A percentile compares a stretch with the other conserved stretches of the same genome.
Evolutionary conservation across 2,797 vertebrate genomes (phyloP).

Genomic region (Cryptoprocta ferox): DNA sequence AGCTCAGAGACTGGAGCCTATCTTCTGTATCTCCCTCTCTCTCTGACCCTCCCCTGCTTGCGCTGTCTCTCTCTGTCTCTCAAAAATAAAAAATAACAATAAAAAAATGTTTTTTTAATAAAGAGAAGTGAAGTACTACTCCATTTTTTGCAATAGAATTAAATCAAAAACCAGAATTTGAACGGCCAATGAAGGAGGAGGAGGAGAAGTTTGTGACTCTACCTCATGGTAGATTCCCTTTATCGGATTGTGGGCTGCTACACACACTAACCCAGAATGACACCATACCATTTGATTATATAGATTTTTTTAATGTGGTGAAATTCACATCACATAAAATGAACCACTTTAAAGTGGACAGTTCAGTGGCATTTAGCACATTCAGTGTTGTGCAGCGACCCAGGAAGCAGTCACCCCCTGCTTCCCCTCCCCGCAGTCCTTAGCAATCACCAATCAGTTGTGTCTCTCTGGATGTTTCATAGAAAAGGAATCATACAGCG

Average conservation of each 20-base stretch:
- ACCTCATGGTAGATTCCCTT: neutral
- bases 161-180: neutral
- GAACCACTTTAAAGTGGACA: slow-evolving; percentile 14
- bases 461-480: neutral
- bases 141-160: neutral
- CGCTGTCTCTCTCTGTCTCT: no score
- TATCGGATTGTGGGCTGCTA: neutral
- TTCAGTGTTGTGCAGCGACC: neutral
- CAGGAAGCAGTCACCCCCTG: neutral
- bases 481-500: neutral
- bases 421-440: rapidly evolving
- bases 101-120: neutral
- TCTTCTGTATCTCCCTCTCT: no score
- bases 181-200: neutral
- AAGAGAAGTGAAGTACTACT: neutral
- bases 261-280: neutral
- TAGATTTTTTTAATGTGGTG: neutral
- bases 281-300: neutral
- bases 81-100: no score
- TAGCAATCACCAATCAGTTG: neutral
- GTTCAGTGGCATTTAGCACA: neutral
- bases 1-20: no score
- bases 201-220: neutral
- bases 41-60: no score
- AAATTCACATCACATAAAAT: slow-evolving; percentile 53